phyloP scores from a whole-genome alignment of 2,113 vertebrate species.

The human region GRCh38 chr16:86208501-86209000 shows the following conservation, averaged over 20 bases:
- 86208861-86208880: no score
- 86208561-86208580: neutral
- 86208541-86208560: accelerated
- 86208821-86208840: neutral
- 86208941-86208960: no score
- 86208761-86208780: neutral
- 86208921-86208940: no score
- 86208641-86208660: neutral
- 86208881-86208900: no score
- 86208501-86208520: accelerated
- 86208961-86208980: no score
- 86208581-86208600: neutral
- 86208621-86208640: accelerated
- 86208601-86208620: neutral
- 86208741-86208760: accelerated
- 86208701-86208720: no score
- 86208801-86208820: accelerated
- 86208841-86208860: neutral
- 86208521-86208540: accelerated
- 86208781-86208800: accelerated
- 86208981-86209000: no score
- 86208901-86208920: neutral
- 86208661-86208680: neutral
- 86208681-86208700: neutral
- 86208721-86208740: neutral